phyloP scores from a whole-genome alignment of 2,797 vertebrate genomes.

The Urocyon cinereoargenteus region DNA sequence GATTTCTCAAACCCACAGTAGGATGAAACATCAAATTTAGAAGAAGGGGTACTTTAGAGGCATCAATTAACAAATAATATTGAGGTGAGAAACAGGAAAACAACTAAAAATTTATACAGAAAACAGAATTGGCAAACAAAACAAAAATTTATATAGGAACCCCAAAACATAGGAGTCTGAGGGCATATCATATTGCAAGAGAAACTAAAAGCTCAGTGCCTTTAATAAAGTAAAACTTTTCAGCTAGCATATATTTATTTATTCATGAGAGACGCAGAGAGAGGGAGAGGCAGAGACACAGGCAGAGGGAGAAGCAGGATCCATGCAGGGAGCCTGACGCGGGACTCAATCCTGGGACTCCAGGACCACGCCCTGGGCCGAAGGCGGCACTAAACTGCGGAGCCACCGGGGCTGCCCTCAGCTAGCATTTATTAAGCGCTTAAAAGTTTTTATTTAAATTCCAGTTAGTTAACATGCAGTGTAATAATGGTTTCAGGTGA shows the following conservation, averaged over 20 bases:
- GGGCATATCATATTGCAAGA: background rate
- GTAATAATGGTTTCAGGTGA: background rate
- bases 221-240: background rate
- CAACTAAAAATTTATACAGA: background rate
- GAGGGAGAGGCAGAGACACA: too few species aligned
- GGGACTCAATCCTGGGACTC: too few species aligned
- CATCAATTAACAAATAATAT: background rate
- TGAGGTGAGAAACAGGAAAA: background rate
- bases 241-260: background rate
- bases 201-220: background rate
- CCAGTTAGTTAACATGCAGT: background rate
- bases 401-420: background rate
- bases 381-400: too few species aligned
- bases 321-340: too few species aligned
- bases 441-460: background rate
- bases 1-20: background rate
- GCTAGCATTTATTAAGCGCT: background rate
- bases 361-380: too few species aligned
- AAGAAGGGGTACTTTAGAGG: background rate
- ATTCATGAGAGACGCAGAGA: too few species aligned
- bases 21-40: background rate
- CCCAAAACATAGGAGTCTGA: background rate
- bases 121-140: slow-evolving; percentile 41
- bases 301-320: too few species aligned
- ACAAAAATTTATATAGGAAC: background rate